Base-by-base conservation (phyloP, 2,888 invertebrate species). In the Lasiommata megera region DNA sequence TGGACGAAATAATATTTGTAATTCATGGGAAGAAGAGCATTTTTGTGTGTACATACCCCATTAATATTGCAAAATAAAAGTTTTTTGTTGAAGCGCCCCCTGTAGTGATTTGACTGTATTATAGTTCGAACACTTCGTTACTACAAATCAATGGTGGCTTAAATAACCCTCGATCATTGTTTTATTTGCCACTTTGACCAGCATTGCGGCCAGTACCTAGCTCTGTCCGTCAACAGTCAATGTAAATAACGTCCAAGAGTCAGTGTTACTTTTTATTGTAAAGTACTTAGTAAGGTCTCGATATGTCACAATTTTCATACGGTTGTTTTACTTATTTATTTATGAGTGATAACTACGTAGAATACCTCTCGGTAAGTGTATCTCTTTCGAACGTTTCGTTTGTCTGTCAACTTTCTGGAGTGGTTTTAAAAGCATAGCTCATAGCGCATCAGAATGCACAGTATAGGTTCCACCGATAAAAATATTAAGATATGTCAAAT, bases 211-310 rank as follows among this genome's bases (percentile, higher is more conserved):
- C 31, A 31, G 46, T 46, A 16, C 46, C n/a, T 29, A 9, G 31
- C 14, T 46, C 16, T 46, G 29, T 6, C 16, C 46, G 31, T 46
- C 46, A 14, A 44, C 44, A 29, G 55, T 63, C 63, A 63, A 64
- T 56, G 56, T 47, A 43, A 65, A 62, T 68, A 67, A 67, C 71
- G 73, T 72, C 73, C 73, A 62, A 64, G 59, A 67, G 61, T 68
- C 64, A 71, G 65, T 70, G 70, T 71, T 69, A 67, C n/a, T n/a
- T n/a, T n/a, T 65, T 48, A 41, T 70, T 11, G 16, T 44, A n/a
- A n/a, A n/a, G n/a, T n/a, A n/a, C n/a, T n/a, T n/a, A n/a, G 29
- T 31, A 72, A 71, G 70, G 69, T 63, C 66, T 68, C 63, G 41
- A 51, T 63, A 58, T 63, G 74, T 74, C 72, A 74, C 71, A 73